These are phyloP conservation scores for Phalanger gymnotis DNA, from an alignment of 2,797 vertebrate genomes.

Conservation along the genomic window DNA sequence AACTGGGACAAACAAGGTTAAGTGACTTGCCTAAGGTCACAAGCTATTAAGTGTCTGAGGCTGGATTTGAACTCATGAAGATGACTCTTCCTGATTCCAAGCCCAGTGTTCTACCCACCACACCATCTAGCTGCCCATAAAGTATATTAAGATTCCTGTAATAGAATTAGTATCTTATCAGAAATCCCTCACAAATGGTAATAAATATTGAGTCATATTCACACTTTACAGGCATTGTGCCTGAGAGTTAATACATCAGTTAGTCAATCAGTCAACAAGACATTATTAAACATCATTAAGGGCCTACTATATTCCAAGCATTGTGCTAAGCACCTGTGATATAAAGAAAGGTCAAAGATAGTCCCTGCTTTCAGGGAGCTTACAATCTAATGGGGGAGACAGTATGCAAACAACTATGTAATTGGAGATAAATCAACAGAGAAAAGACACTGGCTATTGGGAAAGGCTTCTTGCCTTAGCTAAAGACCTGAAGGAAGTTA, in stretches of 20 bases:
- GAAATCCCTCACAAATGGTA: neutral
- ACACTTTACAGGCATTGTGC: neutral
- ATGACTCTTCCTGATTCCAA: neutral
- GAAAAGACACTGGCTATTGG: neutral
- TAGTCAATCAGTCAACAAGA: neutral
- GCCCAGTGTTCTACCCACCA: neutral
- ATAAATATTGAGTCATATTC: neutral
- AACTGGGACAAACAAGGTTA: neutral
- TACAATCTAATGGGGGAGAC: neutral
- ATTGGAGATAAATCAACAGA: neutral
- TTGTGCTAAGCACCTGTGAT: neutral
- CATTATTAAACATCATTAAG: neutral
- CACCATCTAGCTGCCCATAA: neutral
- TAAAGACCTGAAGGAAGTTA: neutral
- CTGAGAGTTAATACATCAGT: neutral
- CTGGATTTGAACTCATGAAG: too few species aligned
- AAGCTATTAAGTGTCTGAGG: too few species aligned
- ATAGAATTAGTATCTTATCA: neutral
- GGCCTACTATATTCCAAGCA: neutral
- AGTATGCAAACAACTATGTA: neutral
- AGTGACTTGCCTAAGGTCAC: neutral
- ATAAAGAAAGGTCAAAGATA: neutral
- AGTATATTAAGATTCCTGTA: neutral
- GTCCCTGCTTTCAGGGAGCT: neutral
- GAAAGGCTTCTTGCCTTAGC: neutral